Base-by-base conservation (phyloP, 2,797 vertebrate species). In the Sylvia borin region DNA sequence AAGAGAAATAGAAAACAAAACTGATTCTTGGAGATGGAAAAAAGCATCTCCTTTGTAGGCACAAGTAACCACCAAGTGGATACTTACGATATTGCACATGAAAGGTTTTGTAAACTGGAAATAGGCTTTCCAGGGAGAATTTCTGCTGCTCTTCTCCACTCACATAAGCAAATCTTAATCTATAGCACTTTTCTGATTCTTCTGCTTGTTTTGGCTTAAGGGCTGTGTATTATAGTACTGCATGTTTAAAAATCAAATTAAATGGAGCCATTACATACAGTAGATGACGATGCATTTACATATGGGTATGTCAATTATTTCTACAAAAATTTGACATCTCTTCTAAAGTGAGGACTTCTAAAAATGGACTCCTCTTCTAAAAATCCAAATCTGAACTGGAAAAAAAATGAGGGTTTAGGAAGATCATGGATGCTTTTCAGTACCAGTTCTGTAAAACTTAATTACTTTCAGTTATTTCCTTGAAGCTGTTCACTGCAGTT, bases 61-160 rank as follows among this genome's bases (percentile, higher is more conserved):
- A 77, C 50, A 85, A 80, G 90, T 84, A 64, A 66, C 93, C 96
- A 94, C 92, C 96, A 93, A 53, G 84, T 92, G 96, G 96, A 64
- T 55, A 15, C 58, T 92, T 38, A 9, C 0, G 36, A 57, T 66
- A 85, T 45, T 89, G 92, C 96, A 95, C 3, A 2, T 5, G 19
- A 43, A 78, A 67, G 21, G 29, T 60, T 94, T 91, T 43, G 36
- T 42, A 38, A 85, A 70, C 43, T 78, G 2, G 27, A 50, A 72
- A 43, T 2, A n/a, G 13, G 62, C 9, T 19, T 90, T 81, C 43
- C 29, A 27, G 48, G 31, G n/a, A 53, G 15, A 55, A 38, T 58
- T 8, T 19, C 20, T 11, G 14, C 9, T 54, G 27, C 19, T 64
- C 72, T 83, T 88, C 54, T 71, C 78, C 25, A 31, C 29, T 88